phyloP scores from a whole-genome alignment of 2,113 vertebrate species.

The Tragelaphus buxtoni region DNA sequence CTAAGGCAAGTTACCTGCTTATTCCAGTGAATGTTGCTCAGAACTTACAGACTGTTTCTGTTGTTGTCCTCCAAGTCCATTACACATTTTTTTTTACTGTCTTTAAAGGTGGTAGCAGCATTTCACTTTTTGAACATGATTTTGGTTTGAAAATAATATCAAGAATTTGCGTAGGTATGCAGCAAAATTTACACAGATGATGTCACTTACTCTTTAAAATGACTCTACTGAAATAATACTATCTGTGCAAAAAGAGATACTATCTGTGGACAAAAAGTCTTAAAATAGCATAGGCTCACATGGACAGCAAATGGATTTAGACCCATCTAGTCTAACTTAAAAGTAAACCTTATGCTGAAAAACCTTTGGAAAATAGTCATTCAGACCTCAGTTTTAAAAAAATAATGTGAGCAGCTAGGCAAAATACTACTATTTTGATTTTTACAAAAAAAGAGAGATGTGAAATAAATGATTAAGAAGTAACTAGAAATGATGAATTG shows the following conservation, averaged over 20 bases:
- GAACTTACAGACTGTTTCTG: background rate
- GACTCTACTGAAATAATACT: background rate
- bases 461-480: background rate
- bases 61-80: background rate
- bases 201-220: background rate
- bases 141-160: constrained; percentile 43
- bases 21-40: background rate
- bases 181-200: background rate
- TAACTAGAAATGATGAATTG: background rate
- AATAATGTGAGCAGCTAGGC: background rate
- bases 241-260: background rate
- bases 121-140: constrained; percentile 5
- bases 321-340: background rate
- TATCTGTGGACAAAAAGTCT: background rate
- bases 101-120: background rate
- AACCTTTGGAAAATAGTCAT: background rate
- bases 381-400: background rate
- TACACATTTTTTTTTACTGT: background rate
- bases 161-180: background rate
- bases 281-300: background rate
- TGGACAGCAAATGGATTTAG: background rate
- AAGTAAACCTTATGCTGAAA: background rate
- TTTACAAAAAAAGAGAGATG: background rate
- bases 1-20: background rate
- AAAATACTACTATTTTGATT: background rate